phyloP scores from a whole-genome alignment of 2,888 invertebrate genomes.

The Nomada fucata region DNA sequence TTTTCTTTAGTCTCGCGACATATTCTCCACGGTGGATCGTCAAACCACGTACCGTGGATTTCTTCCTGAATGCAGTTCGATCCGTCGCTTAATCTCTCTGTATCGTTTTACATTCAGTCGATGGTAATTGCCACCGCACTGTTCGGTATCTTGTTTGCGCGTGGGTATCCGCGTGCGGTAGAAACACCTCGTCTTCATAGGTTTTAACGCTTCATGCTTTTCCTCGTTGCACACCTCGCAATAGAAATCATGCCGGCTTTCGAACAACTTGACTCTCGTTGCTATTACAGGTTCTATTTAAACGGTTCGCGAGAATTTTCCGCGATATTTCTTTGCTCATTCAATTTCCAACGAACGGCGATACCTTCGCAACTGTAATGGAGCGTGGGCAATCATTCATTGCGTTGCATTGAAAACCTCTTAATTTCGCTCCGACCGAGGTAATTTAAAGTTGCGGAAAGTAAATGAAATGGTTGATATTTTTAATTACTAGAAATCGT shows the following conservation, averaged over 20 bases:
- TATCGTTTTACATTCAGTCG: conserved; percentile 57
- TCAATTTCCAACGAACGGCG: background rate
- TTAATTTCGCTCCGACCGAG: too few relatives aligned
- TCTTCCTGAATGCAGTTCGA: conserved; percentile 7
- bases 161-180: too few relatives aligned
- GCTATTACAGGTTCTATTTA: background rate
- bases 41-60: background rate
- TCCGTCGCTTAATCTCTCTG: conserved; percentile 43
- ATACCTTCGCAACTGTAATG: background rate
- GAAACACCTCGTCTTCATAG: conserved; percentile 46
- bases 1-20: too few relatives aligned
- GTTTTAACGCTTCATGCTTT: conserved; percentile 51
- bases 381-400: too few relatives aligned
- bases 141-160: conserved; percentile 21
- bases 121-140: conserved; percentile 45
- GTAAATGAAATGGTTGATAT: too few relatives aligned
- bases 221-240: conserved; percentile 42
- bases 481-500: too few relatives aligned
- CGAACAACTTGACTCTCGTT: conserved; percentile 33
- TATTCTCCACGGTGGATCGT: background rate
- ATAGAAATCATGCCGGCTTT: conserved; percentile 36
- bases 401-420: too few relatives aligned
- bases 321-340: background rate
- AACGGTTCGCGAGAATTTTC: background rate
- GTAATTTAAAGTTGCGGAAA: too few relatives aligned